Evolutionary conservation across 2,113 vertebrate species (phyloP).

Genomic region (Callipepla squamata): DNA sequence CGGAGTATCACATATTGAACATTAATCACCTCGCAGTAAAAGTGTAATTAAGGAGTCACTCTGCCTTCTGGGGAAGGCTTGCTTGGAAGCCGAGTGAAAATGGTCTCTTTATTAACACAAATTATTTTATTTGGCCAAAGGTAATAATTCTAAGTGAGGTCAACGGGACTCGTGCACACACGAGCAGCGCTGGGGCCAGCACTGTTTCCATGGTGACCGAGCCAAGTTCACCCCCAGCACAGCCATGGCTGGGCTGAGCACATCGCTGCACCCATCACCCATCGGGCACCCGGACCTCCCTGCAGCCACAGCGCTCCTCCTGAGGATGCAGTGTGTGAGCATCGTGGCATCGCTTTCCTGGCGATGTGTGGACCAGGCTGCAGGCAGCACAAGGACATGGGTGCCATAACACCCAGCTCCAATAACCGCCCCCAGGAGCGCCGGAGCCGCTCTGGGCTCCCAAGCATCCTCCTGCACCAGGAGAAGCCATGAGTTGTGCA

Average conservation of each 20-base stretch:
- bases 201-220: slow-evolving; percentile 77
- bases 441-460: neutral
- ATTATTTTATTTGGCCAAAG: slow-evolving; percentile 86
- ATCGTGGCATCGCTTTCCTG: neutral
- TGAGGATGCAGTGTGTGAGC: too few species aligned
- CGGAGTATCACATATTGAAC: slow-evolving; percentile 73
- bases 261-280: neutral
- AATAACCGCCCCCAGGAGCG: fast-evolving
- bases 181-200: slow-evolving; percentile 40
- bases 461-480: fast-evolving
- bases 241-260: neutral
- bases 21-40: slow-evolving; percentile 76
- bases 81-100: slow-evolving; percentile 66
- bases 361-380: fast-evolving
- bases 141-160: slow-evolving; percentile 85
- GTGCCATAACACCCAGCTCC: neutral
- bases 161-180: slow-evolving; percentile 58
- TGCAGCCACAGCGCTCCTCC: neutral
- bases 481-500: neutral
- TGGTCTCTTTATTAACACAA: slow-evolving; percentile 83
- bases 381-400: fast-evolving
- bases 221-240: slow-evolving; percentile 48
- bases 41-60: slow-evolving; percentile 74
- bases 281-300: neutral
- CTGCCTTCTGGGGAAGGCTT: slow-evolving; percentile 68